A percentile compares a stretch with the other conserved stretches of the same genome.
Evolutionary conservation across 2,888 invertebrate species (phyloP).

Genomic region (Drosophila paramelanica): DNA sequence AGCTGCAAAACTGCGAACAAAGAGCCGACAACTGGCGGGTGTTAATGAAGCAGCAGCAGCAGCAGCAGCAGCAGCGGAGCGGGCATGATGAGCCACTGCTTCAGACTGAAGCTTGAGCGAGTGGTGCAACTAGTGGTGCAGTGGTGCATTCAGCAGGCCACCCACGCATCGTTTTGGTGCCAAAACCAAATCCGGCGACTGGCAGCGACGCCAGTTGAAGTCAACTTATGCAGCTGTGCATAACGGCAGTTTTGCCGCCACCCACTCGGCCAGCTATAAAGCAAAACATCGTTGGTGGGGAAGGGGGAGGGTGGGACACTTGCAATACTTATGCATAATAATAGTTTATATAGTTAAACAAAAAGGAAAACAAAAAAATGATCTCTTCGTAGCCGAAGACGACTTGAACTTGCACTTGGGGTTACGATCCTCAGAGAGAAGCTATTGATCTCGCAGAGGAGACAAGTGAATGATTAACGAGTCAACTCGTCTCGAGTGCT

Average conservation of each 20-base stretch:
- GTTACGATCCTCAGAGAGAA: slow-evolving; percentile 10
- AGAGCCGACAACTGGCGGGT: slow-evolving; percentile 52
- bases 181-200: slow-evolving; percentile 8
- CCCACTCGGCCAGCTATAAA: slow-evolving; percentile 45
- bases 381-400: background rate
- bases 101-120: background rate
- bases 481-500: slow-evolving; percentile 34
- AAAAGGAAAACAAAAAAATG: too few relatives aligned
- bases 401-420: slow-evolving; percentile 65
- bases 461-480: slow-evolving; percentile 59
- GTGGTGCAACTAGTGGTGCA: slow-evolving; percentile 1
- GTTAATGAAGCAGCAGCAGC: slow-evolving; percentile 57
- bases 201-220: slow-evolving; percentile 5
- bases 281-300: background rate
- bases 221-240: slow-evolving; percentile 34
- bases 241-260: slow-evolving; percentile 60
- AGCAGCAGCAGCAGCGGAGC: slow-evolving; percentile 5
- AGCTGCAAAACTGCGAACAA: slow-evolving; percentile 56
- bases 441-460: slow-evolving; percentile 30
- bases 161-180: slow-evolving; percentile 27
- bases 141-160: slow-evolving; percentile 10
- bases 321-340: slow-evolving; percentile 25
- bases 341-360: slow-evolving; percentile 14
- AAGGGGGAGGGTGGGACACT: background rate
- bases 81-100: slow-evolving; percentile 22